These are phyloP conservation scores for Zoanthus gigantus DNA, from an alignment of 92 coral and sea anemone species.

Conservation along the genomic window DNA sequence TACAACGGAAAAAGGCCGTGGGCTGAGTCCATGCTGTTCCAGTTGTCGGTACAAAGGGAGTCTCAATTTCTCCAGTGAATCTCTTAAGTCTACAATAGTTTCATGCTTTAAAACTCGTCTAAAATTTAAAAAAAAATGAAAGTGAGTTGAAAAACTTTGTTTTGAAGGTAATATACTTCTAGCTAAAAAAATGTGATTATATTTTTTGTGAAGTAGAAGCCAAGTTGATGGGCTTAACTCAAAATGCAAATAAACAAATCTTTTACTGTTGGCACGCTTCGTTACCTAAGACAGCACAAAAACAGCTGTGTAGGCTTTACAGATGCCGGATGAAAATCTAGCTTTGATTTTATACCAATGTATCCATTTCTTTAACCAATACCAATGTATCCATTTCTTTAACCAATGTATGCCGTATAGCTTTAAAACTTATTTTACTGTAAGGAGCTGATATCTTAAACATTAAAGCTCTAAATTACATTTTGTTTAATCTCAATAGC, in stretches of 20 bases:
- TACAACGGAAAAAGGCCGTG: conserved; percentile 40
- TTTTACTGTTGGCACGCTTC: conserved; percentile 34
- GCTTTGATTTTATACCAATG: not conserved
- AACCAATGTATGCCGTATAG: too few relatives aligned
- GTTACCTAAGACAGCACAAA: conserved; percentile 32
- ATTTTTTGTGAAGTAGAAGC: conserved; percentile 2
- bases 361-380: too few relatives aligned
- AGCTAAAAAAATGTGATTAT: not conserved
- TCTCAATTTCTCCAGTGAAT: conserved; percentile 78
- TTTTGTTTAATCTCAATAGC: too few relatives aligned
- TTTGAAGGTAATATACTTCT: not conserved
- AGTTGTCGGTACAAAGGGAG: conserved; percentile 53
- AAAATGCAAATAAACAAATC: not conserved
- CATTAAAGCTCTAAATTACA: too few relatives aligned
- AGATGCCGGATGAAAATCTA: not conserved
- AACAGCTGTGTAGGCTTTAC: conserved; percentile 42
- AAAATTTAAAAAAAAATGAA: not conserved
- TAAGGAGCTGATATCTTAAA: too few relatives aligned
- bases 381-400: too few relatives aligned
- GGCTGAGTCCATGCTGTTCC: conserved; percentile 31
- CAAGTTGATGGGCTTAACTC: conserved; percentile 15
- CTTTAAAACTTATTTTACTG: too few relatives aligned
- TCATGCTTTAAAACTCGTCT: conserved; percentile 67
- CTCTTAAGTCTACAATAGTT: conserved; percentile 78
- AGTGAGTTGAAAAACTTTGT: not conserved